phyloP scores from a whole-genome alignment of 2,797 vertebrate species.

The Notoglanidium macrostoma region DNA sequence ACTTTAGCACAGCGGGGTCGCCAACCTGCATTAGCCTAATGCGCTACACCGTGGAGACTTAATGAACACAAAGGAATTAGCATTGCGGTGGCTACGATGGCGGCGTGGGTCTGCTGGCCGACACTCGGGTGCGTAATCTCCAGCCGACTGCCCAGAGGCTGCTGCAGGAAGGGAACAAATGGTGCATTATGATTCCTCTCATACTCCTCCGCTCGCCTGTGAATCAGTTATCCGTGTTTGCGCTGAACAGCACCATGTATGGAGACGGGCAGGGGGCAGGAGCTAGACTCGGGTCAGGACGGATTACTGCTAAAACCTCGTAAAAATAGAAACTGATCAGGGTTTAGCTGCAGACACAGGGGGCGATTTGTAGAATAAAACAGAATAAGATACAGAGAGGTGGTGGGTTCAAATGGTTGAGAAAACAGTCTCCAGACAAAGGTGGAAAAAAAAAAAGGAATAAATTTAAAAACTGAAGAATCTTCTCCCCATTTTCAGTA shows the following conservation, averaged over 20 bases:
- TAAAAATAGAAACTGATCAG: background rate
- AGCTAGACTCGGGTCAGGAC: background rate
- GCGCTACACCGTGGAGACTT: slow-evolving; percentile 49
- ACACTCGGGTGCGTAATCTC: slow-evolving; percentile 42
- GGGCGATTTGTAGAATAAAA: background rate
- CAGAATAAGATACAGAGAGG: background rate
- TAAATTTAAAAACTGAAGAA: background rate
- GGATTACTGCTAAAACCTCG: background rate
- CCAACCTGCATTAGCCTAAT: slow-evolving; percentile 60
- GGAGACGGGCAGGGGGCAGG: background rate
- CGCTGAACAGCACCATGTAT: slow-evolving; percentile 8
- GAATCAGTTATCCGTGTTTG: slow-evolving; percentile 50
- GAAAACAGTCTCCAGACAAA: background rate
- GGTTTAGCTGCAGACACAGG: background rate
- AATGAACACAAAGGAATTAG: slow-evolving; percentile 56
- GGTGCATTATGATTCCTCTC: slow-evolving; percentile 52
- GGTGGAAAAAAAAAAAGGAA: background rate
- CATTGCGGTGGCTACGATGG: slow-evolving; percentile 28
- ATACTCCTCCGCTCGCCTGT: slow-evolving; percentile 22
- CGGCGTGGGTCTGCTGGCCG: slow-evolving; percentile 5
- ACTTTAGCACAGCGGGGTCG: slow-evolving; percentile 53
- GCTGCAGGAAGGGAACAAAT: slow-evolving; percentile 27
- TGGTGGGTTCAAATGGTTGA: background rate
- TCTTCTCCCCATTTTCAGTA: background rate
- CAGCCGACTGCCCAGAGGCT: slow-evolving; percentile 12